Conservation (phyloP, 2,888 invertebrate genomes). For the Lasius fuliginosus region DNA sequence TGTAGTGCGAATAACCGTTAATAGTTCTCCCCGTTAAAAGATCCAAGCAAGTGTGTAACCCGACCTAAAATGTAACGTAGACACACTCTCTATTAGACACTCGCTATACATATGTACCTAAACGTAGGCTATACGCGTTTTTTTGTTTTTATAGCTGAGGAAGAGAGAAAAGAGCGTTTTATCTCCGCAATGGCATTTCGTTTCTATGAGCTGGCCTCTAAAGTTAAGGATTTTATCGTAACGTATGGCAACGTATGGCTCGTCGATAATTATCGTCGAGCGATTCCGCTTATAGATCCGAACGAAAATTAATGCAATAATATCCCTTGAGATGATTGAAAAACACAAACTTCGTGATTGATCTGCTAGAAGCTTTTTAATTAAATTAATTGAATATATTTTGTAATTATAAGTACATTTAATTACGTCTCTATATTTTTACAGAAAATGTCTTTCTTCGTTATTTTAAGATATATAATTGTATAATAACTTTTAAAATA, state of each 20-base stretch:
- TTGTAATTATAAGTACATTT: not conserved
- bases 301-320: not conserved
- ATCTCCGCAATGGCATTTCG: slow-evolving; percentile 58
- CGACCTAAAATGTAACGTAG: slow-evolving; percentile 57
- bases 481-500: not conserved
- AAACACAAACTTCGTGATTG: not conserved
- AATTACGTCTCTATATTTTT: not conserved
- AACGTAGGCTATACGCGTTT: slow-evolving; percentile 47
- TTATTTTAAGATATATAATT: slow-evolving; percentile 4
- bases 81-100: slow-evolving; percentile 48
- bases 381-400: slow-evolving; percentile 1
- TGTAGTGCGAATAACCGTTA: slow-evolving; percentile 44
- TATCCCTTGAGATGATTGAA: not conserved
- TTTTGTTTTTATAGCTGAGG: slow-evolving; percentile 39
- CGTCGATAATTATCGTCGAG: slow-evolving; percentile 63
- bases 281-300: not conserved
- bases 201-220: slow-evolving; percentile 80
- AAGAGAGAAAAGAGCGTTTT: slow-evolving; percentile 38
- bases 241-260: slow-evolving; percentile 40
- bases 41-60: slow-evolving; percentile 51
- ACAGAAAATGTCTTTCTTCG: not conserved
- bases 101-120: slow-evolving; percentile 58
- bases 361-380: not conserved
- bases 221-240: slow-evolving; percentile 62
- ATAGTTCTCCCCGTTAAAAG: slow-evolving; percentile 36